These are phyloP conservation scores for Melierax canorus DNA, from an alignment of 2,113 vertebrate genomes.

Conservation along the genomic window DNA sequence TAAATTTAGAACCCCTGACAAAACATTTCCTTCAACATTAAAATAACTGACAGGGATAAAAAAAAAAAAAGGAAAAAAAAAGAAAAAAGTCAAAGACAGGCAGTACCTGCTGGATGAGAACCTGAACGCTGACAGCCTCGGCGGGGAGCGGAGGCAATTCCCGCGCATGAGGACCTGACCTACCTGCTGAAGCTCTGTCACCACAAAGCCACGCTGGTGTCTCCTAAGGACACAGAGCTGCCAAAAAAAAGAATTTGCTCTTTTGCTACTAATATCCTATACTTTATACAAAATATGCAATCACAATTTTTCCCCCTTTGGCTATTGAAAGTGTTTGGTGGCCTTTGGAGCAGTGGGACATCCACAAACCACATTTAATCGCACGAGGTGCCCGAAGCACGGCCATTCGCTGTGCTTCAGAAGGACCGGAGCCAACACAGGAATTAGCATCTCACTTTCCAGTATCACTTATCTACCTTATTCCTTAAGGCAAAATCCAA, in stretches of 20 bases:
- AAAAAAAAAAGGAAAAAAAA: not conserved
- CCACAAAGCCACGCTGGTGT: not conserved
- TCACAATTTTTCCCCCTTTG: no score
- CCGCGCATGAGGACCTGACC: not conserved
- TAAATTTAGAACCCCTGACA: not conserved
- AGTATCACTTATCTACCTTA: not conserved
- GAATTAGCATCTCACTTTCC: not conserved
- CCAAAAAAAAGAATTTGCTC: not conserved
- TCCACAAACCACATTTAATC: not conserved
- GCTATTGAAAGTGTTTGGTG: fast-evolving
- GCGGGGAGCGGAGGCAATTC: not conserved
- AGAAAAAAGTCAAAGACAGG: not conserved
- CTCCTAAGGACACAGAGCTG: not conserved
- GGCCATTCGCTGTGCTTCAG: not conserved
- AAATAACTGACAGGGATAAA: not conserved
- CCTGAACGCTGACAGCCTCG: fast-evolving
- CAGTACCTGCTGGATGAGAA: not conserved
- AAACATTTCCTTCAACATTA: not conserved
- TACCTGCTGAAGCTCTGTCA: not conserved
- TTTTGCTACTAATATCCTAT: not conserved
- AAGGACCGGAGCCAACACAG: fast-evolving
- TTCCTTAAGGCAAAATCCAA: not conserved
- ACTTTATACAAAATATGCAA: fast-evolving
- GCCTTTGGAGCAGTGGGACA: fast-evolving
- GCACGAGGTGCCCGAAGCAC: fast-evolving